Conservation (phyloP, 2,797 vertebrate genomes). For the Sebastes hubbsi region DNA sequence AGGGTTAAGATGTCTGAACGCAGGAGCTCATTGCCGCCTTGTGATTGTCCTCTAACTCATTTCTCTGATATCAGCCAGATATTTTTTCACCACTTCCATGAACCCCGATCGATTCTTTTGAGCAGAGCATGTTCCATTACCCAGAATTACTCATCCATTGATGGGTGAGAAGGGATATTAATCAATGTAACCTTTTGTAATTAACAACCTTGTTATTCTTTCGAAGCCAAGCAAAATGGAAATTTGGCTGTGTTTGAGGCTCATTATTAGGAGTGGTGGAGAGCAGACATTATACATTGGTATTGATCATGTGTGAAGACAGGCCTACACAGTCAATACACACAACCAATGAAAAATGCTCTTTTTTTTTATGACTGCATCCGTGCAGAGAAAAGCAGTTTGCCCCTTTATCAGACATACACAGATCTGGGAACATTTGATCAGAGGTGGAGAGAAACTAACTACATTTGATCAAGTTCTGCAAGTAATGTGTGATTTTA, state of each 20-base stretch:
- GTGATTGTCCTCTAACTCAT: conserved; percentile 43
- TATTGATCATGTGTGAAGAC: conserved; percentile 77
- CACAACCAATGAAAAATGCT: conserved; percentile 58
- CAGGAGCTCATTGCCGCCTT: conserved; percentile 6
- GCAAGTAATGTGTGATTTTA: background rate
- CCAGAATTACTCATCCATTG: conserved; percentile 72
- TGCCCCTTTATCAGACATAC: conserved; percentile 1
- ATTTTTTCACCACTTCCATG: conserved; percentile 58
- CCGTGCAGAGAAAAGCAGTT: conserved; percentile 49
- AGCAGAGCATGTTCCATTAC: conserved; percentile 68
- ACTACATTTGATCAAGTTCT: background rate
- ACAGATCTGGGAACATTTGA: conserved; percentile 8
- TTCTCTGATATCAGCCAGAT: conserved; percentile 45
- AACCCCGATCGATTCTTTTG: conserved; percentile 65
- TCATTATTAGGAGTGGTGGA: conserved; percentile 66
- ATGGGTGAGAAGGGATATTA: conserved; percentile 67
- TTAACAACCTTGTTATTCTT: conserved; percentile 81
- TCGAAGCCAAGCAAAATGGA: conserved; percentile 74
- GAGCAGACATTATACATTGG: conserved; percentile 62
- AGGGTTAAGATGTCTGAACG: background rate
- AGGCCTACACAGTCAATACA: conserved; percentile 57
- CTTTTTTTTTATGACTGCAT: conserved; percentile 52
- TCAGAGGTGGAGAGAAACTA: conserved; percentile 1
- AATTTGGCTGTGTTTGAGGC: conserved; percentile 58
- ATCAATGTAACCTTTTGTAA: conserved; percentile 79